Conservation (phyloP, 2,797 vertebrate genomes). For the Gambelia wislizenii region DNA sequence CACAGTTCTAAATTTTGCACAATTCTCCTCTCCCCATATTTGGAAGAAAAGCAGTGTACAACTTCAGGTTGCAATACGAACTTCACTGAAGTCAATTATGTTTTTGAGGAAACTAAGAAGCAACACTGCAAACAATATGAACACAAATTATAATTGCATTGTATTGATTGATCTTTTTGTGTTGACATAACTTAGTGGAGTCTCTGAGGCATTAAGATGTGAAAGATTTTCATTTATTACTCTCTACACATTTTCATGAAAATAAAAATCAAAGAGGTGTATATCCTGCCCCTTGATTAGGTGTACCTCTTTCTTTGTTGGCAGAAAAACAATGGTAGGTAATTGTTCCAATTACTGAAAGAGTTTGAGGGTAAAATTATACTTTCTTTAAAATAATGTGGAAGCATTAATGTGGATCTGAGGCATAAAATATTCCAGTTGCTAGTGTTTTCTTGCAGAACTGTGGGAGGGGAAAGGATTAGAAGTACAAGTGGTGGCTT, state of each 20-base stretch:
- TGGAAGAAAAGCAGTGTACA: background rate
- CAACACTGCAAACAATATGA: constrained; percentile 3
- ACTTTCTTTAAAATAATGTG: constrained; percentile 61
- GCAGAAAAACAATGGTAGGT: constrained; percentile 18
- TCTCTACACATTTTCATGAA: background rate
- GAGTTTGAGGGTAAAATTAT: constrained; percentile 67
- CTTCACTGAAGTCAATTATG: background rate
- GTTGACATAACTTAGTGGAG: background rate
- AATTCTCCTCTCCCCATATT: background rate
- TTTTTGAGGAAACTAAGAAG: background rate
- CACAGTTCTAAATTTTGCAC: background rate
- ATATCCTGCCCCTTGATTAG: background rate
- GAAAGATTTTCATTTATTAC: background rate
- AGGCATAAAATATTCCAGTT: constrained; percentile 52
- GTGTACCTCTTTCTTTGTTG: background rate
- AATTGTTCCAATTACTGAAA: constrained; percentile 43
- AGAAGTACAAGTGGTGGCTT: constrained; percentile 80
- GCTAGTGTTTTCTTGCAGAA: constrained; percentile 56
- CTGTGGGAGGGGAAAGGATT: constrained; percentile 70
- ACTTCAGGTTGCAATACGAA: background rate
- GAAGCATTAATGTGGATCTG: constrained; percentile 48
- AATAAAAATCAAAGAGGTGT: background rate
- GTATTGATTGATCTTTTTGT: constrained; percentile 7
- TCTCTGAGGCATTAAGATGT: background rate
- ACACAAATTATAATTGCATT: constrained; percentile 11